These are phyloP conservation scores for Paguma larvata DNA, from an alignment of 2,797 vertebrate genomes.

Conservation along the genomic window DNA sequence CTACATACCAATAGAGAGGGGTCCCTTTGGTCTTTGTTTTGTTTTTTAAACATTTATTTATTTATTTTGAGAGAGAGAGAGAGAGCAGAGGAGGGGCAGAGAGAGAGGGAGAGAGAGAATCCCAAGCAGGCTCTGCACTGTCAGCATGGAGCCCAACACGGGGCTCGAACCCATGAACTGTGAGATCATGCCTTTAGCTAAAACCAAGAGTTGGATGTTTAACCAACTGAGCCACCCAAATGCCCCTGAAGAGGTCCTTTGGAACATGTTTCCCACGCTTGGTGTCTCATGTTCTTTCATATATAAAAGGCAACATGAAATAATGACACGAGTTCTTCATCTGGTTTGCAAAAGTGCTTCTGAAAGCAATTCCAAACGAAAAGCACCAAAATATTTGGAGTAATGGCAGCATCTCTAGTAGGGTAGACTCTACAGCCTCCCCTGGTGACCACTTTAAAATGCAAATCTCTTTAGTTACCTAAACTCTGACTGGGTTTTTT, in stretches of 20 bases:
- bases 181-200: no score
- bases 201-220: no score
- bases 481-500: background rate
- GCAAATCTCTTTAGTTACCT: background rate
- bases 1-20: background rate
- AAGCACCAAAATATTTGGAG: constrained; percentile 55
- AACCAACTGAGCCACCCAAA: no score
- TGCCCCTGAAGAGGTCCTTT: background rate
- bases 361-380: constrained; percentile 58
- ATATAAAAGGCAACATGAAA: constrained; percentile 9
- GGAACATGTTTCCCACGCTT: background rate
- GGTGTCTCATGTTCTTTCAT: background rate
- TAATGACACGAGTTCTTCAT: constrained; percentile 7
- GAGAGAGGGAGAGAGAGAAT: no score
- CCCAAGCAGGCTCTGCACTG: no score
- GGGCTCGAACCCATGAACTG: no score
- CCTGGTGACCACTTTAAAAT: constrained; percentile 39
- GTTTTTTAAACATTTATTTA: no score
- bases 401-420: background rate
- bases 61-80: no score
- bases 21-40: background rate
- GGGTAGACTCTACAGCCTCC: background rate
- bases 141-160: no score
- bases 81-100: no score
- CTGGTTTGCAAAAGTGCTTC: constrained; percentile 36